Percentiles rank a stretch among this genome's conserved stretches.
phyloP scores from a whole-genome alignment of 2,113 vertebrate species.

The Manacus vitellinus region DNA sequence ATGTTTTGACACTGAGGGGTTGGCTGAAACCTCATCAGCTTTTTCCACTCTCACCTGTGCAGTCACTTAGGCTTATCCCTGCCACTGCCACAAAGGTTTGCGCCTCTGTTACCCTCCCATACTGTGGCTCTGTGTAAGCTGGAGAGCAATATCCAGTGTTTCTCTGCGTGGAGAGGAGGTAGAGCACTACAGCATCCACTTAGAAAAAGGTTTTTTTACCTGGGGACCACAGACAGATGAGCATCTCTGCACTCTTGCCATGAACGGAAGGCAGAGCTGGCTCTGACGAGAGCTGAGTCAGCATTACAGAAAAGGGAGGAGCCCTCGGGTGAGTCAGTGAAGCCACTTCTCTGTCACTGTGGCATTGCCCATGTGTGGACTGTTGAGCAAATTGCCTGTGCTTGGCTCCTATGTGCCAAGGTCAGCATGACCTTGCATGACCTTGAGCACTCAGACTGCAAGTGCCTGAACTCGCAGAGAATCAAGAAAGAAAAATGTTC shows the following conservation, averaged over 20 bases:
- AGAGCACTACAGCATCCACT: not conserved
- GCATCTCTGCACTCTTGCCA: not conserved
- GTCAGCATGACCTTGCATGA: not conserved
- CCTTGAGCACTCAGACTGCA: not conserved
- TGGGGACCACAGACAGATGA: not conserved
- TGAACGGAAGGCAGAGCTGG: not conserved
- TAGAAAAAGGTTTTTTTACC: not conserved
- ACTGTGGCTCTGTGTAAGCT: not conserved
- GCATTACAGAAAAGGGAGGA: not conserved
- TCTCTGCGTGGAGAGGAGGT: not conserved
- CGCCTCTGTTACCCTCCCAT: not conserved
- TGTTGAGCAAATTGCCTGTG: not conserved
- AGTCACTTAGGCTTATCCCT: not conserved
- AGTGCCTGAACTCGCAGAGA: not conserved
- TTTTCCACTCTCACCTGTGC: not conserved
- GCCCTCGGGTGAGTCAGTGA: not conserved
- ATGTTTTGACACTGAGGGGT: not conserved
- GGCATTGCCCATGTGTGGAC: not conserved
- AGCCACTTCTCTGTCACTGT: not conserved
- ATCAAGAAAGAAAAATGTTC: not conserved
- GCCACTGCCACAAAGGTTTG: not conserved
- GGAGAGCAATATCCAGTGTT: fast-evolving
- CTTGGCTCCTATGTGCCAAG: not conserved
- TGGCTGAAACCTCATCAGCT: not conserved
- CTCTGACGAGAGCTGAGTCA: not conserved